Evolutionary conservation across 2,797 vertebrate genomes (phyloP).

Genomic region (Pipistrellus pipistrellus): DNA sequence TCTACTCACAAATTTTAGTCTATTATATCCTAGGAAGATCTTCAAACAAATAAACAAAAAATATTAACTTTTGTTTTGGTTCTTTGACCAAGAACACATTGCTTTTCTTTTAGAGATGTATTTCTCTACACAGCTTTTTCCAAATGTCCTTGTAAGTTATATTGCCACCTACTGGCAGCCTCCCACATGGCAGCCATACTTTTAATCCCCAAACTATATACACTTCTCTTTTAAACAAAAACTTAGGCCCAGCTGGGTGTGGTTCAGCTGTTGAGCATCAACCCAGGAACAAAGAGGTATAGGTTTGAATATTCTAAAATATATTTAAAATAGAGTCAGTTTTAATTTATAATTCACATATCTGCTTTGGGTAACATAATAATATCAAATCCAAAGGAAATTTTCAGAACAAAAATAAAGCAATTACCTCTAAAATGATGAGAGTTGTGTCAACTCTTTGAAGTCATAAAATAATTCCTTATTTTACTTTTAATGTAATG

Average conservation of each 20-base stretch:
- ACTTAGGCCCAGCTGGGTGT: too few relatives aligned
- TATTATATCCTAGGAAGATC: background rate
- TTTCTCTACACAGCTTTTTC: background rate
- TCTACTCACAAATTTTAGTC: background rate
- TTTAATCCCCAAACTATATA: background rate
- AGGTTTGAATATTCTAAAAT: background rate
- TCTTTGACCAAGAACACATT: background rate
- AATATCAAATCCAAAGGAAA: background rate
- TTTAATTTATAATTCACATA: conserved; percentile 5
- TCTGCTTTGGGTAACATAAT: background rate
- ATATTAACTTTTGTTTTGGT: background rate
- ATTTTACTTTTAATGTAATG: conserved; percentile 33
- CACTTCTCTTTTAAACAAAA: too few relatives aligned
- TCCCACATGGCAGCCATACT: conserved; percentile 25
- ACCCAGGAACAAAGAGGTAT: too few relatives aligned
- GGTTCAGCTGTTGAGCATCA: too few relatives aligned
- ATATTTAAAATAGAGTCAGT: background rate
- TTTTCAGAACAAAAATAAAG: background rate
- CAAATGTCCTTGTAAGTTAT: conserved; percentile 27
- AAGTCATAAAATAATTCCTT: conserved; percentile 58
- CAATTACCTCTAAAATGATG: background rate
- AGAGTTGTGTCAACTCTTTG: background rate
- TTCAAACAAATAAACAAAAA: background rate
- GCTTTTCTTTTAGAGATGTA: background rate
- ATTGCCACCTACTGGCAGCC: conserved; percentile 72